Base-by-base conservation (phyloP, 2,797 vertebrate genomes). In the Cygnus olor region DNA sequence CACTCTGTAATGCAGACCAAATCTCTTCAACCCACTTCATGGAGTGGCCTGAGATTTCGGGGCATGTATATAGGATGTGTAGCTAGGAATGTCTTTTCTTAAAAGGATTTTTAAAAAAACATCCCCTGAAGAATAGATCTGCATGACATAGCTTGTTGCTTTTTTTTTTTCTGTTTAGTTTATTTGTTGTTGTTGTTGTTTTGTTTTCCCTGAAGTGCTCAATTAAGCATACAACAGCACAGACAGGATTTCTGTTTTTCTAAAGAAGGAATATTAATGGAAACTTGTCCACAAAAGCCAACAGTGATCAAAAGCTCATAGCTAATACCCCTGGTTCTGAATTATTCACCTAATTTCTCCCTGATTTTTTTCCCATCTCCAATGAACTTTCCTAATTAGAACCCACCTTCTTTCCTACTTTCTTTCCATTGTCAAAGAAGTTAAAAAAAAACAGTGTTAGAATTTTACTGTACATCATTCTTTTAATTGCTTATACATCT, bases 201-300 rank as follows among this genome's bases (percentile, higher is more conserved):
- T 0, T 53, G 90, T 88, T 85, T 83, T 87, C 56, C 83, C 78
- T 57, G 27, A 78, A 92, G 72, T 69, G 69, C 45, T 93, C 72
- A 78, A 79, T 89, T 95, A 95, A 89, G 66, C 87, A 74, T 79
- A 92, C 34, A 90, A 89, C 27, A 80, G 47, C 69, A 76, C 40
- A 87, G 38, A 84, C n/a, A 63, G 51, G 61, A 93, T 95, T 95
- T 89, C 34, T 88, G 63, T 40, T 96, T 92, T 79, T 72, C 65
- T 30, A 56, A 92, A 89, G 40, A 83, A 61, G n/a, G 38, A 92
- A 63, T 88, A 94, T 85, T 95, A 92, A 93, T 74, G 51, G 74
- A 80, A 92, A 88, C 72, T 70, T 47, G 86, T 47, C 72, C 90
- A 76, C 74, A 78, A 71, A 85, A 78, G 36, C 85, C 77, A 91